Conservation (phyloP, 2,113 vertebrate genomes). For the Chrysemys picta region DNA sequence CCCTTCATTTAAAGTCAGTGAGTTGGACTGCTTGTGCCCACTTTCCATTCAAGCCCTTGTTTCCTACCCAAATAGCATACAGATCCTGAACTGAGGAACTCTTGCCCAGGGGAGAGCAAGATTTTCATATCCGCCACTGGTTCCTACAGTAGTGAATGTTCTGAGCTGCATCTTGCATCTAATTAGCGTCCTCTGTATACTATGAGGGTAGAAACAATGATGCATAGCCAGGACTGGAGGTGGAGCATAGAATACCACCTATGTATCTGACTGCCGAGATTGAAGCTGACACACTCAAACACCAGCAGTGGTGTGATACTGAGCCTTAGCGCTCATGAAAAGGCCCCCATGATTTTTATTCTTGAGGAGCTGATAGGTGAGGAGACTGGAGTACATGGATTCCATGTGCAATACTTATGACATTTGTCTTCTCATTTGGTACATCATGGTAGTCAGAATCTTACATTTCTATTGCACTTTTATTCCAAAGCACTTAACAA, state of each 20-base stretch:
- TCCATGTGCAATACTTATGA: background rate
- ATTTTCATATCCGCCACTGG: background rate
- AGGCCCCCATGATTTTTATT: background rate
- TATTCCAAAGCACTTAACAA: background rate
- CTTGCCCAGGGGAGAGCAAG: background rate
- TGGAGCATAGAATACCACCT: background rate
- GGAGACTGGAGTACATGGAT: background rate
- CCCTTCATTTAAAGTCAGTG: background rate
- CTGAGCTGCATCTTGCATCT: background rate
- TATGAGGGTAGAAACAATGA: background rate
- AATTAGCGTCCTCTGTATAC: background rate
- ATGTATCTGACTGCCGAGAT: background rate
- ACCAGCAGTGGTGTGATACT: background rate
- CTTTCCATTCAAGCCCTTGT: background rate
- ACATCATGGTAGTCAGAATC: background rate
- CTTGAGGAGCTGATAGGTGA: background rate
- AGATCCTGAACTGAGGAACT: background rate
- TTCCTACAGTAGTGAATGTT: background rate
- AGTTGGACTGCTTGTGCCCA: background rate
- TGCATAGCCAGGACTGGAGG: background rate
- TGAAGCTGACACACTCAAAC: background rate
- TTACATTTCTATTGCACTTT: background rate
- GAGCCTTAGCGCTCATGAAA: background rate
- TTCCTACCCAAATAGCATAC: background rate
- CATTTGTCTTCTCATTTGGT: background rate